A percentile compares a stretch with the other conserved stretches of the same genome.
Conservation (phyloP, 2,113 vertebrate species). For the Chaenogobius annularis region DNA sequence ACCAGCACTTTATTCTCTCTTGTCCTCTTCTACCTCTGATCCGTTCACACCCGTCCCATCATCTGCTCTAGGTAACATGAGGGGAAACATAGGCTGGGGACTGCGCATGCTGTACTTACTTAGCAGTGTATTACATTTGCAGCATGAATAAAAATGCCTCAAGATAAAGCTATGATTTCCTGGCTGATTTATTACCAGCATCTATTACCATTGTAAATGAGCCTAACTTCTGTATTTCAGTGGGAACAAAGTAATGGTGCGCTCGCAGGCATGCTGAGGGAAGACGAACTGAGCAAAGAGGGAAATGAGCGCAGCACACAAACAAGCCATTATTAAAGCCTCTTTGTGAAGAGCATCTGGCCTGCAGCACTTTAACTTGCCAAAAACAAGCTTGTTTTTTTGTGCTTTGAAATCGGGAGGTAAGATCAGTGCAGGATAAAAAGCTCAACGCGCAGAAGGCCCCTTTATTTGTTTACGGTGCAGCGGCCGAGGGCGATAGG, state of each 20-base stretch:
- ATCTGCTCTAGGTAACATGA: conserved; percentile 25
- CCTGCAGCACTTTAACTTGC: conserved; percentile 67
- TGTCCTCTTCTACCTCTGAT: conserved; percentile 3
- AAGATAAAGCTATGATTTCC: conserved; percentile 35
- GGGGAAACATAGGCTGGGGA: conserved; percentile 27
- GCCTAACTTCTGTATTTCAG: conserved; percentile 62
- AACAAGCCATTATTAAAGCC: conserved; percentile 67
- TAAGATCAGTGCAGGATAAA: conserved; percentile 68
- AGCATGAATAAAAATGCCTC: conserved; percentile 4
- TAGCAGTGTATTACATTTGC: conserved; percentile 7
- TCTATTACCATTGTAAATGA: conserved; percentile 66
- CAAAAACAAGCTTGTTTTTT: conserved; percentile 60
- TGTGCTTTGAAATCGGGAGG: conserved; percentile 67
- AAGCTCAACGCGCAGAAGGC: conserved; percentile 70
- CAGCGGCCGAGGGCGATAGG: conserved; percentile 72
- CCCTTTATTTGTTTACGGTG: conserved; percentile 76
- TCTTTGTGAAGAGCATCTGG: conserved; percentile 60
- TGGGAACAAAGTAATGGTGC: conserved; percentile 49
- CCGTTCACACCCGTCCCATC: background rate
- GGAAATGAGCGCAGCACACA: conserved; percentile 62
- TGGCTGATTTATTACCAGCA: conserved; percentile 55
- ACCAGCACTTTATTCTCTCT: conserved; percentile 37
- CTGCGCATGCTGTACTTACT: conserved; percentile 22
- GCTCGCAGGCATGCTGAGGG: conserved; percentile 62
- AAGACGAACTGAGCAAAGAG: conserved; percentile 42